phyloP scores from a whole-genome alignment of 92 coral and sea anemone species.

The Desmophyllum pertusum region DNA sequence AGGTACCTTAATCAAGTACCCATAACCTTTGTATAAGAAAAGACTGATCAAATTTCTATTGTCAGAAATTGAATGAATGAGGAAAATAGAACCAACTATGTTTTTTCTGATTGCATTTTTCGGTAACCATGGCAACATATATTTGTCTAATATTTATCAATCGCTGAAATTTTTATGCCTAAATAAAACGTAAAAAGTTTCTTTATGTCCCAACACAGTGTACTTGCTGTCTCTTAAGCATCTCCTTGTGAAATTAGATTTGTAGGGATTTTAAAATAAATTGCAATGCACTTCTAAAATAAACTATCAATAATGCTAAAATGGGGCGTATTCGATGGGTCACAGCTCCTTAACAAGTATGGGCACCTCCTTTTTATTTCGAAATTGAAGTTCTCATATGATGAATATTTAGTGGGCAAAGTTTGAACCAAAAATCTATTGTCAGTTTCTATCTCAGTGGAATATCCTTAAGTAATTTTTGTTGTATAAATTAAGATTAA shows the following conservation, averaged over 20 bases:
- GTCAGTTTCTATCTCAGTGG: too few species aligned
- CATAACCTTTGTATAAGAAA: slow-evolving; percentile 32
- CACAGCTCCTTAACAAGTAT: too few species aligned
- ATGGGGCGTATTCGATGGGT: too few species aligned
- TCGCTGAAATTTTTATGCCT: too few species aligned
- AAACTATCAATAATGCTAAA: slow-evolving; percentile 3
- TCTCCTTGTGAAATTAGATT: slow-evolving; percentile 21
- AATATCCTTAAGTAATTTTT: too few species aligned
- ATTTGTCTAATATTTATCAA: slow-evolving; percentile 22
- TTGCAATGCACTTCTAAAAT: slow-evolving; percentile 25
- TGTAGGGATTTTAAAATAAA: slow-evolving; percentile 27
- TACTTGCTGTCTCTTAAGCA: slow-evolving; percentile 28
- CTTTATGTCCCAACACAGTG: slow-evolving; percentile 41
- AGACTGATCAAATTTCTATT: slow-evolving; percentile 42
- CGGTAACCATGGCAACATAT: slow-evolving; percentile 42
- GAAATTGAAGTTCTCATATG: too few species aligned
- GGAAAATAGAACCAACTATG: slow-evolving; percentile 13
- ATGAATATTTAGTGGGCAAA: too few species aligned
- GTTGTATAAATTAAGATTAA: too few species aligned
- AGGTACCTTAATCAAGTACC: slow-evolving; percentile 37
- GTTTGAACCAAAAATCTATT: background rate
- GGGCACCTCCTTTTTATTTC: too few species aligned
- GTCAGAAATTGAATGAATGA: slow-evolving; percentile 28
- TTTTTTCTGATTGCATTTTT: slow-evolving; percentile 17
- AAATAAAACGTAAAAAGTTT: slow-evolving; percentile 32